Evolutionary conservation across 2,797 vertebrate genomes (phyloP).

Genomic region (Lepilemur septentrionalis): DNA sequence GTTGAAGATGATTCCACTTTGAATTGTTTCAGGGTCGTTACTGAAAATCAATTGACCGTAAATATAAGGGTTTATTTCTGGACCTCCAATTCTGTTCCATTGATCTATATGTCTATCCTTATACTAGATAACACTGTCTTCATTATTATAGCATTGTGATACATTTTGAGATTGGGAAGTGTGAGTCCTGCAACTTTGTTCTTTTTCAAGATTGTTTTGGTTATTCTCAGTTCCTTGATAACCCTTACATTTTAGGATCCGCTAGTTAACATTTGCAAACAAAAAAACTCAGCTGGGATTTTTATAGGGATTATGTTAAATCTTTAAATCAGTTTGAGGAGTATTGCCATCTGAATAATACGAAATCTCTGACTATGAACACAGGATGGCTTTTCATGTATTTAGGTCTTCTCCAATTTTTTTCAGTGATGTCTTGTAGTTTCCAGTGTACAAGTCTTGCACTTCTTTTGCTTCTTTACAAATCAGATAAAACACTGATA

Average conservation of each 20-base stretch:
- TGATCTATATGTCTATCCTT: neutral
- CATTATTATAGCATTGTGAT: neutral
- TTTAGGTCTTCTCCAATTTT: neutral
- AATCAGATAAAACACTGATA: neutral
- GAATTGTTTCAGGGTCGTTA: neutral
- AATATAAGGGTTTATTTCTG: constrained; percentile 1
- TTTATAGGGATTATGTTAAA: neutral
- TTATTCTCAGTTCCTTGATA: neutral
- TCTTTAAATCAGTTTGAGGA: neutral
- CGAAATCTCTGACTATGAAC: neutral
- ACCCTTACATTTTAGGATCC: neutral
- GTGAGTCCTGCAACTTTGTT: neutral
- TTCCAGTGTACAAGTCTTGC: neutral
- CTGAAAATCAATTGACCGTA: neutral
- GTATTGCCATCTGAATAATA: neutral
- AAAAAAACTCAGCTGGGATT: neutral
- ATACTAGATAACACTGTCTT: neutral
- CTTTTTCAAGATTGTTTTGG: neutral
- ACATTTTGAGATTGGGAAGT: neutral
- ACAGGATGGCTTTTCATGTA: neutral
- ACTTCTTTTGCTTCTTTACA: neutral
- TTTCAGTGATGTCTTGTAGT: neutral
- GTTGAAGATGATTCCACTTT: neutral
- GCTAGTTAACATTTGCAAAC: neutral
- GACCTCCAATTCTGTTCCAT: neutral